phyloP scores from a whole-genome alignment of 1,140 invertebrate species.

The Trinorchestia longiramus region DNA sequence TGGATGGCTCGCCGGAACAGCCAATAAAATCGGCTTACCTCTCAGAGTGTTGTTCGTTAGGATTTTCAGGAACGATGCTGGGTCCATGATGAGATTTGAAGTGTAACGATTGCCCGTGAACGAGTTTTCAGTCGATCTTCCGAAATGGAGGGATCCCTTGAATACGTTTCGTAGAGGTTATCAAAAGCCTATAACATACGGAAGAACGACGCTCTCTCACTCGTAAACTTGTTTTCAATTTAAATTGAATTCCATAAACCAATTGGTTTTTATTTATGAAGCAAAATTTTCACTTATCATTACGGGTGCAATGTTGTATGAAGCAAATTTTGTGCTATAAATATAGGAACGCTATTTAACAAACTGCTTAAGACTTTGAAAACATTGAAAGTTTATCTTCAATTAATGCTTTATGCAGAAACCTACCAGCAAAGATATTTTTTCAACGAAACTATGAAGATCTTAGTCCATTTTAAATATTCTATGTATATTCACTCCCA shows the following conservation, averaged over 20 bases:
- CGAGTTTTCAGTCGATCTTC: background rate
- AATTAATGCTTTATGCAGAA: background rate
- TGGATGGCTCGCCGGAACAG: background rate
- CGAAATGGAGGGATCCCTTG: background rate
- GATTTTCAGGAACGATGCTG: constrained; percentile 50
- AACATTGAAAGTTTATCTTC: background rate
- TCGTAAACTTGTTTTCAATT: background rate
- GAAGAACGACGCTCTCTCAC: background rate
- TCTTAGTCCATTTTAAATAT: background rate
- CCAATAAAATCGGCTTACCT: constrained; percentile 41
- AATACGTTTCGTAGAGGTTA: background rate
- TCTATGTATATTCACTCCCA: background rate
- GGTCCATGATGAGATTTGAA: constrained; percentile 47
- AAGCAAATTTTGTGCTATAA: background rate
- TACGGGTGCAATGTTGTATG: background rate
- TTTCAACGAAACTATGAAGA: background rate
- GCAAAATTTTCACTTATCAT: background rate
- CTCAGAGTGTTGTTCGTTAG: constrained; percentile 26
- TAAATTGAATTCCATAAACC: background rate
- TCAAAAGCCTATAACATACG: constrained; percentile 21
- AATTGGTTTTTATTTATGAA: background rate
- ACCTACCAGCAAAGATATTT: background rate
- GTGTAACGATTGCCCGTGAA: background rate
- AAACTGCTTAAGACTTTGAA: background rate
- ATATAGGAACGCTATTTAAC: background rate